A percentile compares a stretch with the other conserved stretches of the same genome.
These are phyloP conservation scores for Phrynocephalus versicolor DNA, from an alignment of 2,113 vertebrate species.

Conservation along the genomic window DNA sequence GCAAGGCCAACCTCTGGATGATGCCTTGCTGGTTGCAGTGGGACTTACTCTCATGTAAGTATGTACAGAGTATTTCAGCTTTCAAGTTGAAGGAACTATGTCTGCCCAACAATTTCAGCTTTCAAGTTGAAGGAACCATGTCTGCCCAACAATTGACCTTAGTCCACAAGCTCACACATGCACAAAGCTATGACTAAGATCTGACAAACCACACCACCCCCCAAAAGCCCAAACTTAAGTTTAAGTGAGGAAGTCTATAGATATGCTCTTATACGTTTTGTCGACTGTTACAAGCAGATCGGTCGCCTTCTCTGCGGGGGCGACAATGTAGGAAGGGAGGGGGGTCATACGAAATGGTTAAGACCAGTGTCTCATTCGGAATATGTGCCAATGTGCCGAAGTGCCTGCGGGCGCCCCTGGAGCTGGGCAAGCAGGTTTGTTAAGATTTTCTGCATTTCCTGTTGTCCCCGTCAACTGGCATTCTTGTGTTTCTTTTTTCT, in stretches of 20 bases:
- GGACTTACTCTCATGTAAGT: not conserved
- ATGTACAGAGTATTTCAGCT: not conserved
- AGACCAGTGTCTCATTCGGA: not conserved
- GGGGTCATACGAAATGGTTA: not conserved
- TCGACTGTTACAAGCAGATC: not conserved
- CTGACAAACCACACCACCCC: too few relatives aligned
- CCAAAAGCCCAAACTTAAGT: not conserved
- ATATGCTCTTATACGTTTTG: not conserved
- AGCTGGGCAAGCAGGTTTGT: conserved; percentile 44
- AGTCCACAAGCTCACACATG: not conserved
- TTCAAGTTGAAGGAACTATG: too few relatives aligned
- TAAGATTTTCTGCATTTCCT: conserved; percentile 19
- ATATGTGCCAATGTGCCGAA: not conserved
- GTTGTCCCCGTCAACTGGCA: not conserved
- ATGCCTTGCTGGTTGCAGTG: too few relatives aligned
- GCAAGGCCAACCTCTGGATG: not conserved
- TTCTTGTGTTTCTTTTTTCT: not conserved
- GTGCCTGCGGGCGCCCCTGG: not conserved
- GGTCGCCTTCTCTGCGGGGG: too few relatives aligned
- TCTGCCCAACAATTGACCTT: not conserved
- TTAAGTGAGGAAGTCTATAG: not conserved
- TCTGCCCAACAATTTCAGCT: not conserved
- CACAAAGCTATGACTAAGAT: not conserved
- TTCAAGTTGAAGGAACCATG: too few relatives aligned
- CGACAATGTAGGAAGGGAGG: not conserved